Percentiles rank a stretch among this genome's conserved stretches.
Evolutionary conservation across 2,113 vertebrate species (phyloP).

Genomic region (Hiodon tergisus): DNA sequence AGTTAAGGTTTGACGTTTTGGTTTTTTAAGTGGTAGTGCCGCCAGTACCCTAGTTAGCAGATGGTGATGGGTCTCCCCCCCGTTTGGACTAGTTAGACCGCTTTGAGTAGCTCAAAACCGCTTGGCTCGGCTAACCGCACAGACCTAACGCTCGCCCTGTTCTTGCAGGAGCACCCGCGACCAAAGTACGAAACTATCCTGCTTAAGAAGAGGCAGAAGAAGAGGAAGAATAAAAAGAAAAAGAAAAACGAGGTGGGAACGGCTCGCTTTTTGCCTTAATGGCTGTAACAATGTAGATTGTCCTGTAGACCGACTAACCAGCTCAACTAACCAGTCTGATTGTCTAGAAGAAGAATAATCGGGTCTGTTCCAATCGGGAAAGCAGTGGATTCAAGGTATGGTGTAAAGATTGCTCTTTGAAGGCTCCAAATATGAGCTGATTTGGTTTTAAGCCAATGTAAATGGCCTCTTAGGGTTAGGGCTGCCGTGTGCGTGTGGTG

Average conservation of each 20-base stretch:
- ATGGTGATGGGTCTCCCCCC: constrained; percentile 8
- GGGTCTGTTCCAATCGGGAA: too few relatives aligned
- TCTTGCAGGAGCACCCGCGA: constrained; percentile 80
- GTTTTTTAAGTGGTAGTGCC: constrained; percentile 17
- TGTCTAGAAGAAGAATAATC: too few relatives aligned
- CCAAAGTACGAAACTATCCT: constrained; percentile 87
- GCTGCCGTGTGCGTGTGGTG: too few relatives aligned
- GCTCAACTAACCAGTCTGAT: too few relatives aligned
- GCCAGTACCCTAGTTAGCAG: constrained; percentile 6
- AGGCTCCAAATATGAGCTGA: too few relatives aligned
- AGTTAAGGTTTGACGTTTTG: constrained; percentile 58
- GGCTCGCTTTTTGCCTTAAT: background rate
- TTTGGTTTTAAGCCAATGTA: too few relatives aligned
- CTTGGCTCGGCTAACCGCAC: background rate
- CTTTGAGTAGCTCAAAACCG: constrained; percentile 22
- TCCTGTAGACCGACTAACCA: too few relatives aligned
- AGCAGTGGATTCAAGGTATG: too few relatives aligned
- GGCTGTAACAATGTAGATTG: too few relatives aligned
- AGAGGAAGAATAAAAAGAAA: constrained; percentile 53
- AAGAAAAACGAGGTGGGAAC: constrained; percentile 66
- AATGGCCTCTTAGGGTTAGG: too few relatives aligned
- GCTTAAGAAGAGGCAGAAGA: constrained; percentile 78
- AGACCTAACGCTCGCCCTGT: background rate
- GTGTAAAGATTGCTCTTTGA: constrained; percentile 1
- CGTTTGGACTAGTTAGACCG: constrained; percentile 5